A percentile compares a stretch with the other conserved stretches of the same genome.
phyloP scores from a whole-genome alignment of 2,113 vertebrate species.

The Festucalex cinctus region DNA sequence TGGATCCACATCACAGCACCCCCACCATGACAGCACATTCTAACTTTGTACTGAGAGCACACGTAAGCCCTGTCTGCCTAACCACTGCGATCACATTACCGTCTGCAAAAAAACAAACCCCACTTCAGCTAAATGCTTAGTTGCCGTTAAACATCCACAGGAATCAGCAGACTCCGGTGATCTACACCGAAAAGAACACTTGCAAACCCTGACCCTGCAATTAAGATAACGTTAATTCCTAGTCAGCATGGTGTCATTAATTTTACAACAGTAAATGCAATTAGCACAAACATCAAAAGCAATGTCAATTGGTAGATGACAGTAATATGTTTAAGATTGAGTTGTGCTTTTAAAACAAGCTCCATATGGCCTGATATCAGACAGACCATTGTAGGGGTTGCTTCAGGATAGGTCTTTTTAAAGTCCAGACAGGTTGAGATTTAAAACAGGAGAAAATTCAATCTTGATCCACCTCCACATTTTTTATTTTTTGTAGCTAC shows the following conservation, averaged over 20 bases:
- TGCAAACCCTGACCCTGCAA: slow-evolving; percentile 30
- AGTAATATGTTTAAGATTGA: slow-evolving; percentile 34
- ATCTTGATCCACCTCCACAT: neutral
- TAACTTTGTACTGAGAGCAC: slow-evolving; percentile 52
- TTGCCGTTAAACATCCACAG: slow-evolving; percentile 47
- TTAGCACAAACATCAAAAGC: slow-evolving; percentile 29
- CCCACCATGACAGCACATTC: slow-evolving; percentile 48
- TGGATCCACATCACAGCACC: slow-evolving; percentile 54
- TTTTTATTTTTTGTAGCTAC: too few relatives aligned
- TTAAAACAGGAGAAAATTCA: neutral
- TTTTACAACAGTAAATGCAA: slow-evolving; percentile 40
- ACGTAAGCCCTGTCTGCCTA: slow-evolving; percentile 43
- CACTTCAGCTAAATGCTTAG: slow-evolving; percentile 27
- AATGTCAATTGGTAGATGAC: slow-evolving; percentile 24
- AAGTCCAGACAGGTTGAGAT: neutral
- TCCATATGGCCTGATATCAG: slow-evolving; percentile 20
- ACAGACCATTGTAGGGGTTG: neutral
- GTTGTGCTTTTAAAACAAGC: slow-evolving; percentile 8
- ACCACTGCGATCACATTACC: slow-evolving; percentile 57
- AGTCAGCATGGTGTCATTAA: slow-evolving; percentile 37
- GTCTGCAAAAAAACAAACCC: slow-evolving; percentile 42
- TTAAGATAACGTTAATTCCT: slow-evolving; percentile 53
- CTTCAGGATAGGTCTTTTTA: neutral
- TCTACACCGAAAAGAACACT: slow-evolving; percentile 41
- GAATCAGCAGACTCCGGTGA: slow-evolving; percentile 28